A percentile compares a stretch with the other conserved stretches of the same genome.
Evolutionary conservation across 2,113 vertebrate genomes (phyloP).

Genomic region (Pygoscelis antarcticus): DNA sequence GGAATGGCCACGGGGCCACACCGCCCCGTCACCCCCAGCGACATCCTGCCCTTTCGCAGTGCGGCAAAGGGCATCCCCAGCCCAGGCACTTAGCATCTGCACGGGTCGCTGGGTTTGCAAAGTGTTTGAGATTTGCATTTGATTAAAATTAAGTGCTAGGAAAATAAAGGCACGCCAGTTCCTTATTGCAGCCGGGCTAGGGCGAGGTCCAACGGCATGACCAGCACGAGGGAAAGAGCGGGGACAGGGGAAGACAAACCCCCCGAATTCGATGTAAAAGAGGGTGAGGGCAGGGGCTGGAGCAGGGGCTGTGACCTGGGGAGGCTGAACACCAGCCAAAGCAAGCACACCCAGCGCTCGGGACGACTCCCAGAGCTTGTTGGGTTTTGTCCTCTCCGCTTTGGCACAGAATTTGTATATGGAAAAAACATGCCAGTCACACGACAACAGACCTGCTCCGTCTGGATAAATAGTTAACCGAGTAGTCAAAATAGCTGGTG

Average conservation of each 20-base stretch:
- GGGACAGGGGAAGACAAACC: rapidly evolving
- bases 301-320: neutral
- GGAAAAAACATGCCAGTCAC: conserved; percentile 28
- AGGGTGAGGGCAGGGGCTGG: neutral
- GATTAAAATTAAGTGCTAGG: conserved; percentile 33
- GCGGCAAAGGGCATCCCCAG: neutral
- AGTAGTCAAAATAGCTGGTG: conserved; percentile 42
- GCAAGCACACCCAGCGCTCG: rapidly evolving
- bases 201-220: rapidly evolving
- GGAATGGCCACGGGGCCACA: neutral
- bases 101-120: neutral
- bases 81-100: neutral
- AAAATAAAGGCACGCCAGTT: neutral
- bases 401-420: conserved; percentile 38
- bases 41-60: neutral
- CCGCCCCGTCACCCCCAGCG: rapidly evolving
- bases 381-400: neutral
- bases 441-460: neutral
- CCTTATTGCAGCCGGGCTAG: neutral
- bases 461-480: conserved; percentile 58
- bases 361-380: neutral
- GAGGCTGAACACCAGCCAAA: rapidly evolving
- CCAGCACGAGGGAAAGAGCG: rapidly evolving
- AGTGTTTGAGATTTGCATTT: neutral
- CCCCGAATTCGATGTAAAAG: rapidly evolving